Conservation (phyloP, 2,797 vertebrate genomes). For the Orestias chungarensis region DNA sequence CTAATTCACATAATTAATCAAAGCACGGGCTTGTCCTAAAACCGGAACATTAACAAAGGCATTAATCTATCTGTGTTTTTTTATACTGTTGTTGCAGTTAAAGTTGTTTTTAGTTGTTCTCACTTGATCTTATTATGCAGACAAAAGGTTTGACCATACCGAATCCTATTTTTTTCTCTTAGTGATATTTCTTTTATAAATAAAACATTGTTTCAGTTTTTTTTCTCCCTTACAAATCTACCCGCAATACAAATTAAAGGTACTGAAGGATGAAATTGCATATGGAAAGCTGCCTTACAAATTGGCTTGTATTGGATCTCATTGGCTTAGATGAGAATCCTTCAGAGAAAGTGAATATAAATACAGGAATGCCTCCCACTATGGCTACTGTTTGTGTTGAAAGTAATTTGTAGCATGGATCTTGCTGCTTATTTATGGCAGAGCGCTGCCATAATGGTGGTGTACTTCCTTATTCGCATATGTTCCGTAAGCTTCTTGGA, state of each 20-base stretch:
- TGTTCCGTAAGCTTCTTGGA: slow-evolving; percentile 18
- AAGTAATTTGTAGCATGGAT: slow-evolving; percentile 7
- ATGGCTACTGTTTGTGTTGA: slow-evolving; percentile 13
- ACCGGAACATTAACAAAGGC: slow-evolving; percentile 23
- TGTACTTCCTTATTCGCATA: slow-evolving; percentile 21
- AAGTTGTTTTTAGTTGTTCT: slow-evolving; percentile 22
- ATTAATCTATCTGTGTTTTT: slow-evolving; percentile 25
- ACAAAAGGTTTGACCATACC: slow-evolving; percentile 31
- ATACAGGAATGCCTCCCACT: slow-evolving; percentile 6
- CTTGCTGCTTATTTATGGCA: slow-evolving; percentile 18
- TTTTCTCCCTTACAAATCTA: slow-evolving; percentile 44
- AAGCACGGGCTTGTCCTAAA: slow-evolving; percentile 14
- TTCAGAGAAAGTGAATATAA: slow-evolving; percentile 25
- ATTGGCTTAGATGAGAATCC: slow-evolving; percentile 31
- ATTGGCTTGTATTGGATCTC: slow-evolving; percentile 45
- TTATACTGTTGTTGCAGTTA: slow-evolving; percentile 4
- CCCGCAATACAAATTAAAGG: slow-evolving; percentile 53
- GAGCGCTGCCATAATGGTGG: background rate
- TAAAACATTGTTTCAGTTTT: background rate
- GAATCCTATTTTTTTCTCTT: background rate
- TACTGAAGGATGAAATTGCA: slow-evolving; percentile 52
- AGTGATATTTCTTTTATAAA: background rate
- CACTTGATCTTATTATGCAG: slow-evolving; percentile 5
- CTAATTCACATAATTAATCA: slow-evolving; percentile 4
- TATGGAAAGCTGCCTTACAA: slow-evolving; percentile 60